Evolutionary conservation across 2,888 invertebrate genomes (phyloP).

Genomic region (Aporophyla lueneburgensis): DNA sequence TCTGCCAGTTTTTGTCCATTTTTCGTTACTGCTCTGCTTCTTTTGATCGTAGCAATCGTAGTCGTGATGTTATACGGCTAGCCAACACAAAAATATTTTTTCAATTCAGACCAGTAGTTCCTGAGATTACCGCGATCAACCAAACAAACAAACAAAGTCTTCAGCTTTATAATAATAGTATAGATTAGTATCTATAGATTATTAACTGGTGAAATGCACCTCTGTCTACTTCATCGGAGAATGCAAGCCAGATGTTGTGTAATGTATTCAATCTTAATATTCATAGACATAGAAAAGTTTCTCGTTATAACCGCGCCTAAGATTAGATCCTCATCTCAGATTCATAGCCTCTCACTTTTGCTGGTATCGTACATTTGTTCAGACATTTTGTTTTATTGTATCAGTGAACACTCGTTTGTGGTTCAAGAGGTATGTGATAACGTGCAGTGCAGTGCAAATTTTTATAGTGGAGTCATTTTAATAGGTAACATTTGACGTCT

Average conservation of each 20-base stretch:
- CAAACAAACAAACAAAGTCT: too few species aligned
- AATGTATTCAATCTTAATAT: constrained; percentile 5
- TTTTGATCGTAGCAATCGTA: too few species aligned
- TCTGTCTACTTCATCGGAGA: neutral
- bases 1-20: too few species aligned
- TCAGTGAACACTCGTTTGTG: neutral
- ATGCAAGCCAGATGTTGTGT: neutral
- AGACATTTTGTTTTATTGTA: neutral
- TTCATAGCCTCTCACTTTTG: constrained; percentile 17
- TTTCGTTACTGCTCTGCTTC: too few species aligned
- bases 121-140: too few species aligned
- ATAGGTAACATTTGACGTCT: too few species aligned
- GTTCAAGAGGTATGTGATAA: neutral
- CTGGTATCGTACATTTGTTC: neutral
- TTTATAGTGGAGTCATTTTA: too few species aligned
- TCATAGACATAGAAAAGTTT: neutral
- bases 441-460: neutral
- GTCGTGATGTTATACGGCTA: too few species aligned
- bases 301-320: neutral
- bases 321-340: constrained; percentile 8
- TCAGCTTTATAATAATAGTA: too few species aligned
- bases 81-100: too few species aligned
- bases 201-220: neutral
- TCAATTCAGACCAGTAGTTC: too few species aligned
- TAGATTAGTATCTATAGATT: too few species aligned